These are phyloP conservation scores for Sphinx pinastri DNA, from an alignment of 2,888 invertebrate genomes.

Conservation along the genomic window DNA sequence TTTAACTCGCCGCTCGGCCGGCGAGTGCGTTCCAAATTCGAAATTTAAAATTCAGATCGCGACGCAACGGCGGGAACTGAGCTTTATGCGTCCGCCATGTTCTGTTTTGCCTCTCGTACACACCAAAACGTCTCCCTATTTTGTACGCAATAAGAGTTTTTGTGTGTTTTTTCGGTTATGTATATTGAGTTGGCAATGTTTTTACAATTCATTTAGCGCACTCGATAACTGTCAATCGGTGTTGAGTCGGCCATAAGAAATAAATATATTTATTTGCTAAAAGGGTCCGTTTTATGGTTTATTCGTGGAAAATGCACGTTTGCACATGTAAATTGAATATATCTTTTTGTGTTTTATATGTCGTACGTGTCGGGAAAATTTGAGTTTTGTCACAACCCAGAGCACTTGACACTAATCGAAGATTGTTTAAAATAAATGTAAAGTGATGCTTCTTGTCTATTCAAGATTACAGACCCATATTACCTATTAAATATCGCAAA, in stretches of 20 bases:
- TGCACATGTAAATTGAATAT: conserved; percentile 45
- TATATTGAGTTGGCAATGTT: conserved; percentile 34
- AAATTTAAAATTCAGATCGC: conserved; percentile 75
- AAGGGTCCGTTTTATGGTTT: conserved; percentile 59
- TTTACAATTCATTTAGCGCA: conserved; percentile 67
- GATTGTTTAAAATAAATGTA: not conserved
- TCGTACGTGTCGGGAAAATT: conserved; percentile 23
- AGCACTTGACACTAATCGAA: not conserved
- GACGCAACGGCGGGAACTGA: conserved; percentile 63
- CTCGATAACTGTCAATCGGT: conserved; percentile 73
- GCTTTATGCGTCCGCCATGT: conserved; percentile 62
- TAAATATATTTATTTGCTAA: conserved; percentile 71
- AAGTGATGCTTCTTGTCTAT: too few relatives aligned
- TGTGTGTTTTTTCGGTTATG: conserved; percentile 31
- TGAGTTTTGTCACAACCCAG: not conserved
- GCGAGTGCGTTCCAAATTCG: conserved; percentile 63
- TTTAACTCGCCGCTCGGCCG: conserved; percentile 74
- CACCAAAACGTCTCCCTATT: conserved; percentile 38
- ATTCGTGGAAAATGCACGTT: conserved; percentile 69
- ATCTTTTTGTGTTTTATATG: conserved; percentile 27
- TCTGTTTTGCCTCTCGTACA: conserved; percentile 37
- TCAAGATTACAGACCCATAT: too few relatives aligned
- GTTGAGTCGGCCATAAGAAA: conserved; percentile 61
- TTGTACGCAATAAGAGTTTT: conserved; percentile 25
- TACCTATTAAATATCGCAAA: too few relatives aligned